Conservation (phyloP, 1,140 invertebrate species). For the Solen grandis region DNA sequence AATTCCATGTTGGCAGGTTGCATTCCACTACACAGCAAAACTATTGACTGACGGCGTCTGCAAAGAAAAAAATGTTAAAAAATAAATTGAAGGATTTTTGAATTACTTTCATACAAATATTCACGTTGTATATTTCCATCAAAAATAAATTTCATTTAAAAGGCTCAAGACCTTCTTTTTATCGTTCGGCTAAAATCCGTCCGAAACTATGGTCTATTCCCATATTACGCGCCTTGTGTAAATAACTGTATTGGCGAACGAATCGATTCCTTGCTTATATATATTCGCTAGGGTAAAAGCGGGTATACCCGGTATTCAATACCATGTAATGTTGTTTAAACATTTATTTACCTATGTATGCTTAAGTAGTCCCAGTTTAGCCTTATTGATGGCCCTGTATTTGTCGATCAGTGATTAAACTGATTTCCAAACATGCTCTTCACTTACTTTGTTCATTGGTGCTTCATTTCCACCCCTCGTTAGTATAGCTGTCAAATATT, state of each 20-base stretch:
- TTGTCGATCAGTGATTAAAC: neutral
- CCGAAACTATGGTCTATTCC: slow-evolving; percentile 40
- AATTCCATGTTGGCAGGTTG: no score
- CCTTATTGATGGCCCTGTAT: neutral
- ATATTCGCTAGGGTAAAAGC: slow-evolving; percentile 31
- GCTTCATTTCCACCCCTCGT: neutral
- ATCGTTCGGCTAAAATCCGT: slow-evolving; percentile 24
- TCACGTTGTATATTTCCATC: neutral
- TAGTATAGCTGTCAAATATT: neutral
- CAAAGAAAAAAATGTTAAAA: no score
- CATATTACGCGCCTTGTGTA: neutral
- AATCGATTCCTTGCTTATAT: slow-evolving; percentile 30
- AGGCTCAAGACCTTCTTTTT: no score
- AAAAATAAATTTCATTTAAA: neutral
- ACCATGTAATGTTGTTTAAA: slow-evolving; percentile 29
- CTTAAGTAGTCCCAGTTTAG: neutral
- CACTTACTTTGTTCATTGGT: neutral
- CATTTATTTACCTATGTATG: slow-evolving; percentile 41
- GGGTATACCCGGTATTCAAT: slow-evolving; percentile 21
- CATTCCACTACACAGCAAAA: no score
- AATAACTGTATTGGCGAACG: slow-evolving; percentile 18
- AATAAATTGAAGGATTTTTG: no score
- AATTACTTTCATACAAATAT: no score
- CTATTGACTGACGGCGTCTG: no score
- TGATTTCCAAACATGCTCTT: neutral